A percentile compares a stretch with the other conserved stretches of the same genome.
phyloP scores from a whole-genome alignment of 2,113 vertebrate species.

The Scolopax mira region DNA sequence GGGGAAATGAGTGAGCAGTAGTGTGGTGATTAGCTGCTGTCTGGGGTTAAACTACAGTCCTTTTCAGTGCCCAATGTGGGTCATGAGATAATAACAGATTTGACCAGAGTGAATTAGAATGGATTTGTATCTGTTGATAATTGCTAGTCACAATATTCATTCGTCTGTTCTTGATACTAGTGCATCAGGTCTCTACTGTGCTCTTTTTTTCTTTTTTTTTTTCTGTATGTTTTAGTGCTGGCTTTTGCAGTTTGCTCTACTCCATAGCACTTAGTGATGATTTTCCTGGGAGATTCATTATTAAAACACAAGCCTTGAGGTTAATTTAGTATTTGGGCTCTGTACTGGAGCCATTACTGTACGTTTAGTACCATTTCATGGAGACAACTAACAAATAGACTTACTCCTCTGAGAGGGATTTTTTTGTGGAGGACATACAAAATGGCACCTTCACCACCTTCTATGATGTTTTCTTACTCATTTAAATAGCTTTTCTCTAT shows the following conservation, averaged over 20 bases:
- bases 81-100: background rate
- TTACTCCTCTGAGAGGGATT: background rate
- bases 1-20: background rate
- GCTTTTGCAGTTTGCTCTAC: background rate
- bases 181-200: background rate
- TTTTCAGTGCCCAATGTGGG: background rate
- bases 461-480: background rate
- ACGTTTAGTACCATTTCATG: background rate
- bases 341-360: background rate
- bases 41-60: background rate
- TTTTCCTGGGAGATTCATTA: background rate
- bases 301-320: background rate
- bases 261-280: background rate
- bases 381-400: background rate
- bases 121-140: background rate
- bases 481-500: background rate
- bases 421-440: background rate
- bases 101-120: background rate
- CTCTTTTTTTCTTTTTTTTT: background rate
- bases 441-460: background rate
- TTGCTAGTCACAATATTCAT: background rate
- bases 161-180: background rate
- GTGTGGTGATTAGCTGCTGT: fast-evolving
- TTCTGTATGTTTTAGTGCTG: background rate
- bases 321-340: background rate